phyloP scores from a whole-genome alignment of 2,113 vertebrate genomes.

The Malurus melanocephalus region DNA sequence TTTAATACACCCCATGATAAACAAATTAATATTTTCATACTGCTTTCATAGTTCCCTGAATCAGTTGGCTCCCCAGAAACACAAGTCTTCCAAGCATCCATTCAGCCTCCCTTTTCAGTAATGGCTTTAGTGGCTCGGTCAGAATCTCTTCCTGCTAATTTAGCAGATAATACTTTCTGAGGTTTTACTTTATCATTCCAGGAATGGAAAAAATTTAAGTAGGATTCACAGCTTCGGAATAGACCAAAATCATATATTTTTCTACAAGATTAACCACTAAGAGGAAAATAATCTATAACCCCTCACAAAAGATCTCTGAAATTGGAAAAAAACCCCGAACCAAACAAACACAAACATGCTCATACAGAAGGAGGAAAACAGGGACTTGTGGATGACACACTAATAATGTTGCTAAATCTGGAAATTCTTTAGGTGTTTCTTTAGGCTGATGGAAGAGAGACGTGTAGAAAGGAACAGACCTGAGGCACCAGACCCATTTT shows the following conservation, averaged over 20 bases:
- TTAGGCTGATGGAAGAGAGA: neutral
- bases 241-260: rapidly evolving
- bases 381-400: neutral
- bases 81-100: neutral
- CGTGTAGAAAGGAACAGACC: rapidly evolving
- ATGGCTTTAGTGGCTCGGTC: neutral
- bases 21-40: neutral
- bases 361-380: neutral
- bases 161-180: neutral
- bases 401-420: neutral
- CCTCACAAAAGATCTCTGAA: neutral
- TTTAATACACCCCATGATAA: neutral
- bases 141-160: neutral
- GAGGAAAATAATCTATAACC: neutral
- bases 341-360: rapidly evolving
- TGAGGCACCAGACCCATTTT: neutral
- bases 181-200: neutral
- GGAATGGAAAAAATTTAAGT: neutral
- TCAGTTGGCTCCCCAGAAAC: neutral
- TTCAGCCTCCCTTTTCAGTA: neutral
- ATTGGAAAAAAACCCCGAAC: rapidly evolving
- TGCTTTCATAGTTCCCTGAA: neutral
- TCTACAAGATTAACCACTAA: neutral
- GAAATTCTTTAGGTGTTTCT: neutral
- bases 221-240: neutral